Percentiles rank a stretch among this genome's conserved stretches.
Conservation (phyloP, 2,888 invertebrate genomes). For the Brenthis daphne region DNA sequence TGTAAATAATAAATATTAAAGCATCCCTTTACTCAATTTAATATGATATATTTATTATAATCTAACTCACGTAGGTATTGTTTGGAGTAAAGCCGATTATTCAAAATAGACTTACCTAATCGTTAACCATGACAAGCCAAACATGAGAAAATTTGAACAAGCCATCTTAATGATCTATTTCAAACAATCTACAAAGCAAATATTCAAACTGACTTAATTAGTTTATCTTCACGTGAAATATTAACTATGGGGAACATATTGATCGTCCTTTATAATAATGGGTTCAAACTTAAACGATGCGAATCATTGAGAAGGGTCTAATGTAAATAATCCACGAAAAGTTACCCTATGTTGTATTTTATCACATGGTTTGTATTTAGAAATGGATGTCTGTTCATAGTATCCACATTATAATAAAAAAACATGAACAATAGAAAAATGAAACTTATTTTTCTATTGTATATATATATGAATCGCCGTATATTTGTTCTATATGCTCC, state of each 20-base stretch:
- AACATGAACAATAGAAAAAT: too few relatives aligned
- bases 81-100: slow-evolving; percentile 20
- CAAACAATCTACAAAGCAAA: slow-evolving; percentile 76
- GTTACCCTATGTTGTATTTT: slow-evolving; percentile 58
- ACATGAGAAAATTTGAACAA: slow-evolving; percentile 50
- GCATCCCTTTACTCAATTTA: not conserved
- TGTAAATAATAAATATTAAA: too few relatives aligned
- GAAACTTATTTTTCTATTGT: too few relatives aligned
- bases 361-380: slow-evolving; percentile 48
- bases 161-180: slow-evolving; percentile 66
- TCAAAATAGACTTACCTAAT: slow-evolving; percentile 21
- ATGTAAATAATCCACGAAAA: slow-evolving; percentile 41
- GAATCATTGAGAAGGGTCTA: slow-evolving; percentile 63
- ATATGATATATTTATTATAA: not conserved
- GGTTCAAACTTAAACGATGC: slow-evolving; percentile 64
- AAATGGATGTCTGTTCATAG: not conserved
- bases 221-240: slow-evolving; percentile 67
- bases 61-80: not conserved
- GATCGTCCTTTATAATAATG: slow-evolving; percentile 76
- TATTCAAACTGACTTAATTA: slow-evolving; percentile 76
- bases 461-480: too few relatives aligned
- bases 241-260: slow-evolving; percentile 69
- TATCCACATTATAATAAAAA: too few relatives aligned
- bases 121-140: slow-evolving; percentile 29
- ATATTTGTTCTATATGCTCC: too few relatives aligned